Conservation (phyloP, 2,888 invertebrate species). For the Cryptocheilus praepositus region DNA sequence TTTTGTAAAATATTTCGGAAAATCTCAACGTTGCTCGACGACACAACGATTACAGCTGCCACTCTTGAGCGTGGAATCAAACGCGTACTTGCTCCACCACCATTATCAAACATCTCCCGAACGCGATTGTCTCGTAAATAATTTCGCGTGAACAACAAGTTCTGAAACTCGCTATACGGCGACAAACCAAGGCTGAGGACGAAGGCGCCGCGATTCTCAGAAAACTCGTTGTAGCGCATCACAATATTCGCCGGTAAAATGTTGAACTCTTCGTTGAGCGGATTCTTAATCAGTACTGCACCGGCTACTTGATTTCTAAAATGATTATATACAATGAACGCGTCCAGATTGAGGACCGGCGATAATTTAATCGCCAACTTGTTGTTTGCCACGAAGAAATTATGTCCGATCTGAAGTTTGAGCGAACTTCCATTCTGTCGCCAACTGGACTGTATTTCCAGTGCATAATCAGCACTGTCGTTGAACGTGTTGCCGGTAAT, state of each 20-base stretch:
- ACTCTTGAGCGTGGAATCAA: conserved; percentile 93
- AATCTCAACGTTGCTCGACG: conserved; percentile 92
- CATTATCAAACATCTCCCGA: conserved; percentile 86
- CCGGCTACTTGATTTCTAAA: conserved; percentile 90
- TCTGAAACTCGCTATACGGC: conserved; percentile 89
- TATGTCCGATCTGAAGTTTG: conserved; percentile 89
- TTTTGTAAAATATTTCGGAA: conserved; percentile 95
- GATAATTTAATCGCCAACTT: conserved; percentile 86
- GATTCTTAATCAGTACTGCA: conserved; percentile 89
- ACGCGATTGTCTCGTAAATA: conserved; percentile 91
- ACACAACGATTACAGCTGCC: conserved; percentile 93
- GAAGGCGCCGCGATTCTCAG: conserved; percentile 90
- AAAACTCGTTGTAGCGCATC: conserved; percentile 92
- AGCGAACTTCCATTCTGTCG: conserved; percentile 76
- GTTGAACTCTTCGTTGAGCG: conserved; percentile 87
- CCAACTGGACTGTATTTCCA: conserved; percentile 95
- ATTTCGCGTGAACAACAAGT: conserved; percentile 90
- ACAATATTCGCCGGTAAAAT: conserved; percentile 82
- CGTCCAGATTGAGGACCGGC: conserved; percentile 88
- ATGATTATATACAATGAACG: conserved; percentile 90
- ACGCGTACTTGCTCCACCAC: conserved; percentile 80
- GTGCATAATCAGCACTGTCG: conserved; percentile 84
- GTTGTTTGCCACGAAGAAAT: conserved; percentile 86
- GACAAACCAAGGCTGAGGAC: conserved; percentile 92
- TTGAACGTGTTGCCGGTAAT: conserved; percentile 94